These are phyloP conservation scores for Meloidogyne floridensis DNA, from an alignment of 1,140 invertebrate genomes.

Conservation along the genomic window DNA sequence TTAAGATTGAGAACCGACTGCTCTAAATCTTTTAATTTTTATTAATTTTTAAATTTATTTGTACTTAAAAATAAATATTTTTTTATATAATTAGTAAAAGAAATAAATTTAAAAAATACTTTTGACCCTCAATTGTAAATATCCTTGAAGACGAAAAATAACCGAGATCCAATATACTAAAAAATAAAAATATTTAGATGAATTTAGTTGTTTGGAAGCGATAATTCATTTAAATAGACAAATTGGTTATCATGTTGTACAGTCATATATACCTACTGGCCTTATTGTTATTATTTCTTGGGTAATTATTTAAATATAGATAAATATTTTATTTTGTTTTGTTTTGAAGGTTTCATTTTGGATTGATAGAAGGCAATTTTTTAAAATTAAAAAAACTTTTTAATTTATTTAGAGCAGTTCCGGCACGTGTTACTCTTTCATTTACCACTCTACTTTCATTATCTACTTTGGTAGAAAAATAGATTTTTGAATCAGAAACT, in stretches of 20 bases:
- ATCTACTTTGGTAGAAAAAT: constrained; percentile 53
- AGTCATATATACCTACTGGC: constrained; percentile 81
- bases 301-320: constrained; percentile 69
- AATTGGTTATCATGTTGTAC: constrained; percentile 82
- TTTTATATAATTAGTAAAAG: too few species aligned
- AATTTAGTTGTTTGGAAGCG: constrained; percentile 73
- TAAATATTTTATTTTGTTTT: neutral
- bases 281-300: constrained; percentile 83
- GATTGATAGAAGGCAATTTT: constrained; percentile 54
- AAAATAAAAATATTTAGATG: constrained; percentile 67
- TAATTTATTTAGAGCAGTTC: constrained; percentile 51
- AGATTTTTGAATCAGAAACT: neutral
- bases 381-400: neutral
- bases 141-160: too few species aligned
- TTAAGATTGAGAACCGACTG: too few species aligned
- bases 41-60: too few species aligned
- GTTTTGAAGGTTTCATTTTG: constrained; percentile 60
- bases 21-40: too few species aligned
- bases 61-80: too few species aligned
- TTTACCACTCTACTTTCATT: constrained; percentile 63
- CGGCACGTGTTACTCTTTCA: constrained; percentile 60
- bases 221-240: constrained; percentile 82
- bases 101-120: too few species aligned
- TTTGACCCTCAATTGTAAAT: too few species aligned
- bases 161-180: neutral